A percentile compares a stretch with the other conserved stretches of the same genome.
phyloP scores from a whole-genome alignment of 2,888 invertebrate species.

The Tenodera sinensis region DNA sequence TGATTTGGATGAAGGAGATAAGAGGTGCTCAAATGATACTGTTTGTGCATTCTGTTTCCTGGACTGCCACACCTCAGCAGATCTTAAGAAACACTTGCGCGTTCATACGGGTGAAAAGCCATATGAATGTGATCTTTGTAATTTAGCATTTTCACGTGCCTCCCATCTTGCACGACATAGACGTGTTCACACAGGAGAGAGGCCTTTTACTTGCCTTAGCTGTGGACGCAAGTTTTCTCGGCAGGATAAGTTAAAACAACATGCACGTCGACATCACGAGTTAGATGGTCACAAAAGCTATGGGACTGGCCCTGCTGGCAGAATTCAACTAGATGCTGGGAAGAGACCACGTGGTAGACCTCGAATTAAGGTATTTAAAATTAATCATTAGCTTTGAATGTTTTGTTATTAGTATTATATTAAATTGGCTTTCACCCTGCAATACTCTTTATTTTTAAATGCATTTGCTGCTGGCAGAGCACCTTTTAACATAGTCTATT shows the following conservation, averaged over 20 bases:
- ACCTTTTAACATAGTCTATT: no score
- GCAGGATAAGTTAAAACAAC: conserved; percentile 68
- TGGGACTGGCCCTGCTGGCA: neutral
- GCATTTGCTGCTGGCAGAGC: no score
- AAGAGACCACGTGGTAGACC: neutral
- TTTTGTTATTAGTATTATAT: no score
- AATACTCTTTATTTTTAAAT: no score
- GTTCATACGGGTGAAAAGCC: conserved; percentile 36
- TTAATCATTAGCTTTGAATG: no score
- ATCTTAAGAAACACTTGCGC: conserved; percentile 35
- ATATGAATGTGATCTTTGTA: conserved; percentile 35
- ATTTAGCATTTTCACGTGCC: conserved; percentile 56
- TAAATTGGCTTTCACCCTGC: no score
- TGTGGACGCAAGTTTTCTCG: conserved; percentile 69
- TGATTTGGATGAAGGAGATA: neutral
- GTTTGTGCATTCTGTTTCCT: conserved; percentile 13
- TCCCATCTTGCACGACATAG: conserved; percentile 67
- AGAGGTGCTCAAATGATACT: neutral
- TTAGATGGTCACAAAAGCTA: neutral
- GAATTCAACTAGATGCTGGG: neutral
- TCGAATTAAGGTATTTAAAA: neutral
- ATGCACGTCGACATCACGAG: conserved; percentile 46
- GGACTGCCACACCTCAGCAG: conserved; percentile 32
- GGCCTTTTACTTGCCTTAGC: conserved; percentile 75
- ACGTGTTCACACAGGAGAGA: conserved; percentile 77